phyloP scores from a whole-genome alignment of 2,113 vertebrate genomes.

The Saccopteryx bilineata region DNA sequence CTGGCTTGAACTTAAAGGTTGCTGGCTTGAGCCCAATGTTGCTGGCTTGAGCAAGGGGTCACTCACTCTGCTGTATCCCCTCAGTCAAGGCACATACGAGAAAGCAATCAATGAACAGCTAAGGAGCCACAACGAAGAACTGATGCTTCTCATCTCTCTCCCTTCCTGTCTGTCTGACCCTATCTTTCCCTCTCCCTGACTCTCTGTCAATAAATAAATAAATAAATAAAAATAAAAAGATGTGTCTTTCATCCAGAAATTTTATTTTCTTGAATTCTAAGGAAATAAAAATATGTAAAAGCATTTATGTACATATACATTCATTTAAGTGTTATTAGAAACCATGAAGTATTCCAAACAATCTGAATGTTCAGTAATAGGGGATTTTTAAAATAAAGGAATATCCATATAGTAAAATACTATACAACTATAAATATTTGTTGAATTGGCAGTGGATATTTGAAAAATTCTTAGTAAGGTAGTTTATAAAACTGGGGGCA shows the following conservation, averaged over 20 bases:
- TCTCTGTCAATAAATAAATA: no score
- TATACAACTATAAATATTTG: neutral
- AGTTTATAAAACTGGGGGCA: neutral
- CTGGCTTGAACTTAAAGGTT: no score
- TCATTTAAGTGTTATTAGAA: constrained; percentile 7
- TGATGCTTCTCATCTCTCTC: no score
- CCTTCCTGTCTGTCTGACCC: no score
- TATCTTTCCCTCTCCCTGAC: no score
- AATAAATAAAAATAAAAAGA: no score
- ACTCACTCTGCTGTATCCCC: no score
- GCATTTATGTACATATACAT: neutral
- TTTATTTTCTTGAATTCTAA: neutral
- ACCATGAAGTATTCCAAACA: constrained; percentile 5
- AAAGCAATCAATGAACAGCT: no score
- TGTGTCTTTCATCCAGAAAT: constrained; percentile 13
- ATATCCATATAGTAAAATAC: neutral
- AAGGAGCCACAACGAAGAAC: no score
- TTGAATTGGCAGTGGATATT: neutral
- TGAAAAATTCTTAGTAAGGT: neutral
- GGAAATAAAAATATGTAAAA: neutral
- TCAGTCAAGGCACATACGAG: no score
- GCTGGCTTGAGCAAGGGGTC: no score
- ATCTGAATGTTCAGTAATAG: neutral
- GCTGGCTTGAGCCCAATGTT: no score
- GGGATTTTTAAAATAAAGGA: neutral